Base-by-base conservation (phyloP, 2,888 invertebrate species). In the Philonicus albiceps region DNA sequence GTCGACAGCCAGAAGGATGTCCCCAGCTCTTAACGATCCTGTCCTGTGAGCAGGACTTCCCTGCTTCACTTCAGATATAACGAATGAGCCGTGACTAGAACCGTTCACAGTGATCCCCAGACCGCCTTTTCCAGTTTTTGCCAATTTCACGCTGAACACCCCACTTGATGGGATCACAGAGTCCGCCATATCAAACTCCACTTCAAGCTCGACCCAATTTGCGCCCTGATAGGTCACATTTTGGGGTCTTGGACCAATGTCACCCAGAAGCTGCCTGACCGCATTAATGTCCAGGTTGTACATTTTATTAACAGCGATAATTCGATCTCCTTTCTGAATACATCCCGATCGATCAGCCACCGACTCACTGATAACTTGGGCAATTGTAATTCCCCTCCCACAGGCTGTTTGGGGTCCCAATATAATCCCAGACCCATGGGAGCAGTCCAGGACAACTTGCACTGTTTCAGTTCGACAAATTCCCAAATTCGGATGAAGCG, bases 121-220 rank as follows among this genome's bases (percentile, higher is more conserved):
- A 4, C 97, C 97, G 34, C 95, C 95, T 55, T 95, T 95, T 37
- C 95, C 95, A 0, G 90, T 89, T 89, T 96, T 95, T 4, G 97
- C 96, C 83, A 98, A 93, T 91, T 97, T 97, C 0, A 99, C 98
- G 88, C 96, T 96, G 90, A 98, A 98, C 0, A 97, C 96, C 0
- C 98, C 98, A 89, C 97, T 96, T 5, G 97, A 96, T 1, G 98
- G 97, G 88, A 98, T 96, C 74, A 98, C 97, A 0, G 97, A 95
- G 89, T 98, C 98, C 11, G 97, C 96, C 91, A 98, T 97, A 92
- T 97, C 97, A 91, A 98, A 98, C 91, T 98, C 98, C 1, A 97
- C 94, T 89, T 96, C 96, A 72, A 98, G 91, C 74, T 95, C 95
- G 64, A 98, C 94, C 93, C 96, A 95, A 89, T 94, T 94, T 8